Conservation (phyloP, 2,113 vertebrate genomes). For the Podiceps cristatus region DNA sequence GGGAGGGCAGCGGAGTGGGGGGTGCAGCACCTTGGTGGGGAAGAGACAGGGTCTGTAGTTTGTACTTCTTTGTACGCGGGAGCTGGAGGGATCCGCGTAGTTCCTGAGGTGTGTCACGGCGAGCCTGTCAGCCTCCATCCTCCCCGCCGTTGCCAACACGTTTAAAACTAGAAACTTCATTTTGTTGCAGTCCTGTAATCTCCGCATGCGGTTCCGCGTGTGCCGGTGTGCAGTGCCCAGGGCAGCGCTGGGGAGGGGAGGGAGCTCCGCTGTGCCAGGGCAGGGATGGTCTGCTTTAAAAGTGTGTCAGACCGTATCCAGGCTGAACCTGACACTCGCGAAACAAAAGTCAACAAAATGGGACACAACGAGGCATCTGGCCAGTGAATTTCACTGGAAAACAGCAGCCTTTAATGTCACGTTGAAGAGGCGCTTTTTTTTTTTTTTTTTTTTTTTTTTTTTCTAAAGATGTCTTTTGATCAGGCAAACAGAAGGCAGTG, state of each 20-base stretch:
- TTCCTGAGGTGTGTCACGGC: conserved; percentile 70
- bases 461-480: conserved; percentile 83
- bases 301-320: conserved; percentile 70
- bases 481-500: conserved; percentile 80
- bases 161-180: conserved; percentile 72
- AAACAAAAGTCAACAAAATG: conserved; percentile 77
- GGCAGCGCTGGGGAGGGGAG: conserved; percentile 16
- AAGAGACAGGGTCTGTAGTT: conserved; percentile 31
- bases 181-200: conserved; percentile 42
- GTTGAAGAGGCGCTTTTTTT: conserved; percentile 32
- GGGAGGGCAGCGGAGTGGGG: no score
- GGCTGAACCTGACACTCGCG: conserved; percentile 77
- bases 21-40: conserved; percentile 4
- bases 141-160: conserved; percentile 53
- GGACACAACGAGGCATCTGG: conserved; percentile 67
- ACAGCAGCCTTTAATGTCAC: conserved; percentile 75
- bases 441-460: conserved; percentile 65
- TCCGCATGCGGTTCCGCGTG: conserved; percentile 38
- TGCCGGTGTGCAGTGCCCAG: conserved; percentile 36
- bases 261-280: conserved; percentile 39
- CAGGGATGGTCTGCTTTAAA: conserved; percentile 53
- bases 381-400: conserved; percentile 65
- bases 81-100: conserved; percentile 59
- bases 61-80: conserved; percentile 65
- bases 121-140: conserved; percentile 68